These are phyloP conservation scores for Teleiodes luculella DNA, from an alignment of 2,888 invertebrate genomes.

Conservation along the genomic window DNA sequence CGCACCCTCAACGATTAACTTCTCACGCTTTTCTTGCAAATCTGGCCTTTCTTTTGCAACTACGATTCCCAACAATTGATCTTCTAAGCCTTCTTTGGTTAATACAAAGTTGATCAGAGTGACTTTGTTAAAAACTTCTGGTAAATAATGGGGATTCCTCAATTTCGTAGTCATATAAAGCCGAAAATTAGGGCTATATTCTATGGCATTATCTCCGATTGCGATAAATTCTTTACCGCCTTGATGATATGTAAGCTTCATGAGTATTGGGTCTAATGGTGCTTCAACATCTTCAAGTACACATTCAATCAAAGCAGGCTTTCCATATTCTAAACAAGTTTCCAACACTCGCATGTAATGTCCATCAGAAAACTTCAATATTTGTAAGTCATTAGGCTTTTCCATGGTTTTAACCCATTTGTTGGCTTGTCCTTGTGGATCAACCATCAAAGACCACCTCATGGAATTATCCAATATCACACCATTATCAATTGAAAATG, in stretches of 20 bases:
- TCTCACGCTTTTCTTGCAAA: slow-evolving; percentile 88
- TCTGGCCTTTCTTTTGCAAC: slow-evolving; percentile 92
- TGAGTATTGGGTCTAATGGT: slow-evolving; percentile 86
- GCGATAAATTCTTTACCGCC: slow-evolving; percentile 86
- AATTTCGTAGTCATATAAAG: slow-evolving; percentile 90
- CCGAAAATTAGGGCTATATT: slow-evolving; percentile 86
- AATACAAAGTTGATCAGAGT: slow-evolving; percentile 91
- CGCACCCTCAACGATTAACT: slow-evolving; percentile 87
- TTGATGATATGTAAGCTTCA: slow-evolving; percentile 86
- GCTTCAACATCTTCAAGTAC: slow-evolving; percentile 88
- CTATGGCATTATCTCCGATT: slow-evolving; percentile 87
- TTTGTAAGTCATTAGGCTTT: slow-evolving; percentile 82
- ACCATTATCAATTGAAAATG: slow-evolving; percentile 90
- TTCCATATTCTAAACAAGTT: slow-evolving; percentile 85
- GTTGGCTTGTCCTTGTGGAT: slow-evolving; percentile 91
- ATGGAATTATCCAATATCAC: slow-evolving; percentile 89
- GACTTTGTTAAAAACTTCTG: slow-evolving; percentile 90
- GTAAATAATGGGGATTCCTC: slow-evolving; percentile 90
- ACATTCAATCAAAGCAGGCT: slow-evolving; percentile 87
- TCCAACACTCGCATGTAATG: slow-evolving; percentile 88
- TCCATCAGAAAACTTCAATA: slow-evolving; percentile 85
- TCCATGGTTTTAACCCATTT: slow-evolving; percentile 92
- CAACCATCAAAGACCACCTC: slow-evolving; percentile 88
- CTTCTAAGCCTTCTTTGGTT: slow-evolving; percentile 89
- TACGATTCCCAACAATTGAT: slow-evolving; percentile 90